Conservation (phyloP, 2,888 invertebrate species). For the Osedax fenrisi region DNA sequence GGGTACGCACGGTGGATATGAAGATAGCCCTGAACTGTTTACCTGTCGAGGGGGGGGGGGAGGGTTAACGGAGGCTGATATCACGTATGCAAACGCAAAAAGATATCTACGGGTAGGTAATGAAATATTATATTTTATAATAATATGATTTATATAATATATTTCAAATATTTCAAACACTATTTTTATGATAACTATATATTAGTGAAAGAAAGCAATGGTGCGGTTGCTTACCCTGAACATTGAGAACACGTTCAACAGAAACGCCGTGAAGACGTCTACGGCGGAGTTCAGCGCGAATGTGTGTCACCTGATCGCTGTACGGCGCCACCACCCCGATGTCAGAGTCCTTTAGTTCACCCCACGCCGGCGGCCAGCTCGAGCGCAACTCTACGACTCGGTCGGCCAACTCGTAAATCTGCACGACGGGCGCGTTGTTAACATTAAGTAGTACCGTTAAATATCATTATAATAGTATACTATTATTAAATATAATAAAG, state of each 20-base stretch:
- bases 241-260: conserved; percentile 70
- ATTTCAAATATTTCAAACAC: too few species aligned
- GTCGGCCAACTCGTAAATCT: conserved; percentile 66
- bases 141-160: too few species aligned
- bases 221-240: conserved; percentile 59
- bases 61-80: too few species aligned
- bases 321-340: conserved; percentile 76
- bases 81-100: too few species aligned
- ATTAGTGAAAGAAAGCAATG: too few species aligned
- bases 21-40: conserved; percentile 74
- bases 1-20: conserved; percentile 66
- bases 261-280: conserved; percentile 64
- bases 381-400: conserved; percentile 62
- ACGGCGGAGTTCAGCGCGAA: conserved; percentile 65
- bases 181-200: too few species aligned
- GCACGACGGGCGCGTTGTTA: conserved; percentile 27
- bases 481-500: too few species aligned
- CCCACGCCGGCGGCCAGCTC: conserved; percentile 65
- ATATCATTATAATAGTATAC: too few species aligned
- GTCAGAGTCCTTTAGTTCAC: conserved; percentile 59
- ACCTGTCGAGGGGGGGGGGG: conserved; percentile 49
- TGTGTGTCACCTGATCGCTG: conserved; percentile 64
- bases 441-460: too few species aligned
- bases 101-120: too few species aligned
- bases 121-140: too few species aligned